phyloP scores from a whole-genome alignment of 2,888 invertebrate genomes.

The Meghimatium bilineatum region DNA sequence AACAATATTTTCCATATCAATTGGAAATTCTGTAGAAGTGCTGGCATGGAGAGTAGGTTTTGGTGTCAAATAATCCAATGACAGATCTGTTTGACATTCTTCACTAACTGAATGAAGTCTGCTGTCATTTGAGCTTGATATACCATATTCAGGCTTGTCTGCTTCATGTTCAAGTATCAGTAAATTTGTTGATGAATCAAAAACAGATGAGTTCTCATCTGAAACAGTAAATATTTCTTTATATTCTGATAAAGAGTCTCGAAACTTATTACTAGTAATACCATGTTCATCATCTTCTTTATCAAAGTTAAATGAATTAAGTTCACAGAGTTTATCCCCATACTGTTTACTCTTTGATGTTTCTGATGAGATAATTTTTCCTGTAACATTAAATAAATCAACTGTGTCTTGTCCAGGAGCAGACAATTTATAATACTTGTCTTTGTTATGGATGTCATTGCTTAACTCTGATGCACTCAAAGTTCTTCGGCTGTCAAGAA shows the following conservation, averaged over 20 bases:
- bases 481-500: neutral
- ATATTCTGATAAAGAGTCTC: neutral
- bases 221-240: neutral
- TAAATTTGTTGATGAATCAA: neutral
- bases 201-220: neutral
- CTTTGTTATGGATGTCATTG: neutral
- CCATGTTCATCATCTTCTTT: neutral
- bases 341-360: neutral
- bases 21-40: conserved; percentile 27
- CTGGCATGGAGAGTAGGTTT: conserved; percentile 20
- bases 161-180: neutral
- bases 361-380: neutral
- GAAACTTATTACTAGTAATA: neutral
- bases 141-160: neutral
- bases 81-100: conserved; percentile 26
- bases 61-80: conserved; percentile 6
- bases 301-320: neutral
- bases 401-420: neutral
- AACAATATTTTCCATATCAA: conserved; percentile 19
- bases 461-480: neutral
- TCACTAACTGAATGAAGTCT: conserved; percentile 6
- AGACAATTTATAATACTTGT: neutral
- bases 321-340: neutral
- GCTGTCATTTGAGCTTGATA: neutral
- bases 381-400: neutral